Base-by-base conservation (phyloP, 1,140 invertebrate genomes). In the Tribolium madens region DNA sequence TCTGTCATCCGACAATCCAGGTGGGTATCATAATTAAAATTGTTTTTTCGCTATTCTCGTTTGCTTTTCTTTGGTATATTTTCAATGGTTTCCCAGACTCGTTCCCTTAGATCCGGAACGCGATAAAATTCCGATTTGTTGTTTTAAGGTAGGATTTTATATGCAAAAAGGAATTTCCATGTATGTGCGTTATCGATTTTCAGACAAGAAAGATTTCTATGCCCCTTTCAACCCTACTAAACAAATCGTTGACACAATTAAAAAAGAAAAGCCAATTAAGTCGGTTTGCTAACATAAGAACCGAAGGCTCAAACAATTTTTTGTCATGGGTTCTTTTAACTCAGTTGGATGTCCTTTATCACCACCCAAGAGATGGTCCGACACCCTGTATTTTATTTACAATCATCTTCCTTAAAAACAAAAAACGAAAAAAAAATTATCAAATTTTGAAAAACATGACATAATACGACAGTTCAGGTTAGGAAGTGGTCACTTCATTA, bases 1-100 rank as follows among this genome's bases (percentile, higher is more conserved):
- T 31, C 15, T 60, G 53, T 9, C 53, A 2, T 21, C n/a, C n/a
- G n/a, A n/a, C n/a, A 21, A 60, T 21, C 7, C 57, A 31, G 18
- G 14, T 64, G 26, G 21, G 10, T 0, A 57, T 57, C 17, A 57
- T 57, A 57, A 57, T 57, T 57, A 57, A 57, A 57, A 57, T 57
- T 57, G 52, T 57, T 57, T 57, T 17, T 57, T 53, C 5, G 6
- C 14, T 15, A 2, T 26, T 57, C 52, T 17, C 21, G 21, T 2
- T 4, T 26, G 21, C 15, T 17, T 17, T 57, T 57, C 17, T 18
- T 57, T 26, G 21, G 1, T 15, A n/a, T 2, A 47, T 47, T 47
- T 47, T 47, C 10, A 47, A 47, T 14, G 46, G 1, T 47, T 47
- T 14, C 46, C 46, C 46, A 3, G 18, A 21, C 18, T 21, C 18